Evolutionary conservation across 2,888 invertebrate species (phyloP).

Genomic region (Leptothorax acervorum): DNA sequence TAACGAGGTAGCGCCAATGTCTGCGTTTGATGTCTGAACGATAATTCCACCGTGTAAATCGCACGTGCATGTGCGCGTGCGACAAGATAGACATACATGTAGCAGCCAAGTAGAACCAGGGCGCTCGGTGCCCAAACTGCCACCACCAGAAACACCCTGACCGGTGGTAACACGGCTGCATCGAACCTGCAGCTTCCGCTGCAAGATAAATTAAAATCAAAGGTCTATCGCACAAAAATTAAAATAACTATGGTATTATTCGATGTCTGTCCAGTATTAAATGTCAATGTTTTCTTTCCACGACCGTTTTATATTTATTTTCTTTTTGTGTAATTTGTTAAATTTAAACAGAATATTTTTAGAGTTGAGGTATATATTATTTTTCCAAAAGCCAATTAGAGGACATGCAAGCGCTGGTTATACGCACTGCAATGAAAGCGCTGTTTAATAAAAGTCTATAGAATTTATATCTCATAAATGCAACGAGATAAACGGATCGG

Average conservation of each 20-base stretch:
- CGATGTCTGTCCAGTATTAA: neutral
- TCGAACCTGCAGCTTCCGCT: constrained; percentile 86
- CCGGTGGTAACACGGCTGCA: constrained; percentile 86
- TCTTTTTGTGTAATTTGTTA: neutral
- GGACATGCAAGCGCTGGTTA: neutral
- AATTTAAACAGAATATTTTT: constrained; percentile 1
- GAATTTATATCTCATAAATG: constrained; percentile 11
- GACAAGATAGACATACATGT: constrained; percentile 88
- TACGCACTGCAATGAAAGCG: neutral
- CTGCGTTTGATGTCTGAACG: constrained; percentile 86
- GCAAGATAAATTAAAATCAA: constrained; percentile 65
- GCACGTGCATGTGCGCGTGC: constrained; percentile 89
- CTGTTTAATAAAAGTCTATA: neutral
- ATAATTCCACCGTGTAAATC: constrained; percentile 88
- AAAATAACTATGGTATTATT: neutral
- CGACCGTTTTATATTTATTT: neutral
- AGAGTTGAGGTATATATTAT: neutral
- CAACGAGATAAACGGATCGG: neutral
- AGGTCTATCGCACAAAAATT: neutral
- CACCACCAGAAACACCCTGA: constrained; percentile 87
- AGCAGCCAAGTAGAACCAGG: constrained; percentile 87
- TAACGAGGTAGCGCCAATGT: constrained; percentile 87
- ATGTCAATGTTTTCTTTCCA: neutral
- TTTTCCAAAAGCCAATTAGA: neutral
- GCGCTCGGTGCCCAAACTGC: constrained; percentile 89